phyloP scores from a whole-genome alignment of 1,140 invertebrate species.

The Drosophila baimaii region DNA sequence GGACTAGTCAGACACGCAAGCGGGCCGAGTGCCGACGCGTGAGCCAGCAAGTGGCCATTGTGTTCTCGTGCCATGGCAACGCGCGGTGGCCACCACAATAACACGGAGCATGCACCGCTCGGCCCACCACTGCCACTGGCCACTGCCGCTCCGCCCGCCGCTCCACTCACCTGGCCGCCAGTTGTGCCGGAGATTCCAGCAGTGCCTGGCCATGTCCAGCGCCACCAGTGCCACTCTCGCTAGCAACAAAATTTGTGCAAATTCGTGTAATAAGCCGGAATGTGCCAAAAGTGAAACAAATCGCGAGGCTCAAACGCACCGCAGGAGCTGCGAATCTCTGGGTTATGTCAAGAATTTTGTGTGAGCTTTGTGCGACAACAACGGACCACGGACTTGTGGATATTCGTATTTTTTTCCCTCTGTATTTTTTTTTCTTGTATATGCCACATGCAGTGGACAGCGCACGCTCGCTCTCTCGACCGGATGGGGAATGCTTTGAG shows the following conservation, averaged over 20 bases:
- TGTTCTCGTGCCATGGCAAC: conserved; percentile 57
- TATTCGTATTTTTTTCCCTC: conserved; percentile 26
- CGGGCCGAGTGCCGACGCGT: conserved; percentile 31
- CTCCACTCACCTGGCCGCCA: conserved; percentile 45
- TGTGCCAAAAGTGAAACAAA: conserved; percentile 23
- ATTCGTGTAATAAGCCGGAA: conserved; percentile 51
- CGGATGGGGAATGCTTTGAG: conserved; percentile 47
- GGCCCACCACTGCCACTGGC: conserved; percentile 19
- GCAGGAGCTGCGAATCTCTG: conserved; percentile 22
- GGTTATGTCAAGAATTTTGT: conserved; percentile 57
- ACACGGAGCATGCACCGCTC: conserved; percentile 78
- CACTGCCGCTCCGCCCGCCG: background rate
- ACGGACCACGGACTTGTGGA: conserved; percentile 22
- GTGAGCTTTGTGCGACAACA: conserved; percentile 34
- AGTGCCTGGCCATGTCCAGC: conserved; percentile 55
- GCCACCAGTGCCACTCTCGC: conserved; percentile 8
- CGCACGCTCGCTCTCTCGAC: conserved; percentile 20
- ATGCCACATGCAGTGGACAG: conserved; percentile 52
- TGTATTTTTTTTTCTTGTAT: conserved; percentile 29
- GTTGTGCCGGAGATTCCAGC: conserved; percentile 72
- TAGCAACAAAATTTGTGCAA: conserved; percentile 33
- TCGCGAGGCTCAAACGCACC: conserved; percentile 37
- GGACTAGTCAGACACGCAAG: conserved; percentile 57
- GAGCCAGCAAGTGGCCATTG: conserved; percentile 55
- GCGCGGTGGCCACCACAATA: conserved; percentile 72